phyloP scores from a whole-genome alignment of 2,113 vertebrate genomes.

The Caranx melampygus region DNA sequence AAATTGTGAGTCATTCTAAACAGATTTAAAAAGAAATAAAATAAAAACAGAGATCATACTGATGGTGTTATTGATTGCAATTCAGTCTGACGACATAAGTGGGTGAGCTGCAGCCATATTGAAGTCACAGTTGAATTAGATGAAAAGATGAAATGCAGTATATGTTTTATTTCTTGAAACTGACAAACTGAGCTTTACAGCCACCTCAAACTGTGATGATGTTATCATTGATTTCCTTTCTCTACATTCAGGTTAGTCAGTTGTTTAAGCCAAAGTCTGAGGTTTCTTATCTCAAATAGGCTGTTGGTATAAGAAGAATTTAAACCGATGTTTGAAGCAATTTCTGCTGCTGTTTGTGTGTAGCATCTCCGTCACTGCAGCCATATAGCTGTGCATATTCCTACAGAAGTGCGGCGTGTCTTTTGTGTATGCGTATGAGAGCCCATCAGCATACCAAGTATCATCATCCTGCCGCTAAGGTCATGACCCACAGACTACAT shows the following conservation, averaged over 20 bases:
- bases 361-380: background rate
- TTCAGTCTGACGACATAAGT: background rate
- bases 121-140: background rate
- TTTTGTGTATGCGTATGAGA: slow-evolving; percentile 10
- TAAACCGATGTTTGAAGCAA: too few relatives aligned
- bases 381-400: background rate
- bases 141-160: background rate
- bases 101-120: background rate
- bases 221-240: background rate
- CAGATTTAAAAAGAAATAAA: too few relatives aligned
- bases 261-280: background rate
- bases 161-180: background rate
- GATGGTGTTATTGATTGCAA: background rate
- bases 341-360: background rate
- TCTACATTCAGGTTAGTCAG: background rate
- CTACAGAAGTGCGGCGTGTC: background rate
- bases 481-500: slow-evolving; percentile 40
- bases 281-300: background rate
- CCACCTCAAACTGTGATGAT: background rate
- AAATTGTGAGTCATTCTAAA: background rate
- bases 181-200: background rate
- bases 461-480: slow-evolving; percentile 14
- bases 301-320: background rate
- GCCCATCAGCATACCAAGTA: slow-evolving; percentile 15
- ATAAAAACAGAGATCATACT: background rate